A percentile compares a stretch with the other conserved stretches of the same genome.
phyloP scores from a whole-genome alignment of 1,140 invertebrate genomes.

The Kradibia gibbosae region DNA sequence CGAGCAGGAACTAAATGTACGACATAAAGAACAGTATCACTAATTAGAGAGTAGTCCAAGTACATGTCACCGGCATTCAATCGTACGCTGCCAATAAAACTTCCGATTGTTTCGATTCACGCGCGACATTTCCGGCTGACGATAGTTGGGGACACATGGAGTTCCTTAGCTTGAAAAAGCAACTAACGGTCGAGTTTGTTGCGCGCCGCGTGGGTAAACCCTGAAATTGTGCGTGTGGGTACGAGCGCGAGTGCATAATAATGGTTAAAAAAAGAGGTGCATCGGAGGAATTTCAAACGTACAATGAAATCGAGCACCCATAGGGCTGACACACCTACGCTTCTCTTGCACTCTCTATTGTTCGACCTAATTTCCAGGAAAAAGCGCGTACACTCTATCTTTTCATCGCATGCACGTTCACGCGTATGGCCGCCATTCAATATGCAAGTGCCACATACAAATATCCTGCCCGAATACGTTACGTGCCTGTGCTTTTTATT shows the following conservation, averaged over 20 bases:
- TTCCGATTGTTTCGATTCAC: constrained; percentile 62
- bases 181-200: too few relatives aligned
- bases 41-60: too few relatives aligned
- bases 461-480: not conserved
- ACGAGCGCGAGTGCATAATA: too few relatives aligned
- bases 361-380: constrained; percentile 55
- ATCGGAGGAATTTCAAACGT: not conserved
- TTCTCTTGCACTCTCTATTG: constrained; percentile 54
- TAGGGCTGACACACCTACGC: constrained; percentile 54
- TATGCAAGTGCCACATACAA: not conserved
- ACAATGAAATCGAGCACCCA: constrained; percentile 57
- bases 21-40: too few relatives aligned
- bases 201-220: too few relatives aligned
- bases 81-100: not conserved
- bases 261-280: not conserved
- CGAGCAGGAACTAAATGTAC: too few relatives aligned
- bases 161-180: too few relatives aligned
- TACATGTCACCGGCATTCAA: not conserved
- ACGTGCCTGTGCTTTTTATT: constrained; percentile 1
- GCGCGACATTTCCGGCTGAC: constrained; percentile 62
- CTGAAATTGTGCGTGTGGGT: too few relatives aligned
- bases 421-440: not conserved
- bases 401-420: not conserved
- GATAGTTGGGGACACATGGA: constrained; percentile 46
- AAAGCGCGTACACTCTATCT: constrained; percentile 45